Evolutionary conservation across 92 coral and sea anemone genomes (phyloP).

Genomic region (Metridium senile): DNA sequence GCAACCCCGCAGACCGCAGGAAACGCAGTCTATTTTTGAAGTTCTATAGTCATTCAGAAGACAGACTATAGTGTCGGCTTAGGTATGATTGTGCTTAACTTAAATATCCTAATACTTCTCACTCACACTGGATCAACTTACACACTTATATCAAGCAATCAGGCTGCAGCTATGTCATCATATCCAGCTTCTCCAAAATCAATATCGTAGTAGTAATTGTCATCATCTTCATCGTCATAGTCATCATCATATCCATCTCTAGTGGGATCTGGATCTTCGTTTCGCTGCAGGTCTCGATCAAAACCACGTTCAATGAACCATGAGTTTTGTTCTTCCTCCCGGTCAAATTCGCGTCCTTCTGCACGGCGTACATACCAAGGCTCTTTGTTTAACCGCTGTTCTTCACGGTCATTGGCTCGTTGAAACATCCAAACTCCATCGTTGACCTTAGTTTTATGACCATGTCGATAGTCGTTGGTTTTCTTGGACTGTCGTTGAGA

Average conservation of each 20-base stretch:
- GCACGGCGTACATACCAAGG: constrained; percentile 76
- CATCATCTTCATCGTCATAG: constrained; percentile 12
- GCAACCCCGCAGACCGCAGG: background rate
- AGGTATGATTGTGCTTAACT: background rate
- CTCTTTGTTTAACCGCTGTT: constrained; percentile 48
- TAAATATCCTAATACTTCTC: background rate
- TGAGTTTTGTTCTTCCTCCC: constrained; percentile 45
- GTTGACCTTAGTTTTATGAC: background rate
- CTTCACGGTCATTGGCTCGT: constrained; percentile 64
- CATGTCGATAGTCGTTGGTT: background rate
- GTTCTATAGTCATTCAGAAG: background rate
- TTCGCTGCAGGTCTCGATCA: constrained; percentile 40
- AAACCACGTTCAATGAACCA: constrained; percentile 70
- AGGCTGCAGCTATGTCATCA: constrained; percentile 2
- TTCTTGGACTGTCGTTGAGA: background rate
- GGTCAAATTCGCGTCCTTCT: constrained; percentile 50
- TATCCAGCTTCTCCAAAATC: background rate
- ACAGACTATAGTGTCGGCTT: background rate
- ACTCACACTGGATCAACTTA: background rate
- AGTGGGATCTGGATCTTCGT: constrained; percentile 13
- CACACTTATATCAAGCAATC: background rate
- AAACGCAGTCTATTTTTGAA: background rate
- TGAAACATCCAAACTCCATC: constrained; percentile 51
- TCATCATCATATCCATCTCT: constrained; percentile 11
- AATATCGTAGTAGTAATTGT: background rate